Evolutionary conservation across 1,140 invertebrate genomes (phyloP), one percentile per base, ranked within the genome.

Genomic region (Aphidius ervi): DNA sequence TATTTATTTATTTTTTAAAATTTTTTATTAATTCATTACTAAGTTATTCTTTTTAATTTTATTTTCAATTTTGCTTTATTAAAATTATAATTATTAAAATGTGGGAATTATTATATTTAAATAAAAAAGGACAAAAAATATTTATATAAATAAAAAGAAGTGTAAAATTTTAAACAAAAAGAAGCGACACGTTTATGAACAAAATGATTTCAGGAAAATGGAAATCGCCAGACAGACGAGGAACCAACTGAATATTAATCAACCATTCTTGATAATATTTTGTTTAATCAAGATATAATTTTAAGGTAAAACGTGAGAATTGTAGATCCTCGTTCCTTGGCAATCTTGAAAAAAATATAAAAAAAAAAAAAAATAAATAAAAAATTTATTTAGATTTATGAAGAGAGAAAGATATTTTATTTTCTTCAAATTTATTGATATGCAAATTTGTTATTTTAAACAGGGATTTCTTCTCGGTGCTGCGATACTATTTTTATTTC

Each of bases 191-290:
- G 46, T 61, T 65, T 56, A 63, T 59, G 54, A 56, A 31, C 63
- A 60, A 57, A 65, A 70, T 72, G 64, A 68, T 73, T 72, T 72
- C 72, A 73, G 72, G 70, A 70, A 48, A 59, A 65, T 66, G 63
- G 61, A 67, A 62, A 63, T 64, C 62, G 62, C 61, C 58, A 69
- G 48, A 63, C 68, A 62, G 57, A 59, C 60, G 62, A 60, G 52
- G 68, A 68, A 67, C 59, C 68, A 50, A 72, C 66, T 56, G 23
- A 31, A 31, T 70, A 69, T 68, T 70, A 73, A 62, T 64, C 65
- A 66, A 52, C 63, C 59, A 58, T 68, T 63, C 55, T 67, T 57
- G 58, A 61, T 67, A 65, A 63, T 41, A 62, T 61, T 69, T 63
- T 69, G 57, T 64, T 65, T 68, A 61, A 63, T 62, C 50, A 64